Base-by-base conservation (phyloP, 2,888 invertebrate species). In the Oligia latruncula region DNA sequence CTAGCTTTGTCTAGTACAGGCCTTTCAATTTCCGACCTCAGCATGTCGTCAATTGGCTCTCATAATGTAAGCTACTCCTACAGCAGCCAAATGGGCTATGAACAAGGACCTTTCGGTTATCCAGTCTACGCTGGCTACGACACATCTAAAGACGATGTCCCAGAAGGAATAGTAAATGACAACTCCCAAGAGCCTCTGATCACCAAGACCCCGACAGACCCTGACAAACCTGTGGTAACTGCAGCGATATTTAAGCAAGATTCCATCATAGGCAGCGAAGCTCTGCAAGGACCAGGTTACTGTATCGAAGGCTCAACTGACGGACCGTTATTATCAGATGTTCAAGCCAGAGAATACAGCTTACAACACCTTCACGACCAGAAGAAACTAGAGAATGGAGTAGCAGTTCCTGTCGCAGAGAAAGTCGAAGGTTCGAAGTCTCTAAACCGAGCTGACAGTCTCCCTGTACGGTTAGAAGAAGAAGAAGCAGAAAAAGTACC, bases 11-110 rank as follows among this genome's bases (percentile, higher is more conserved):
- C 97, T 43, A 98, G 98, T 90, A 98, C 98, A 0, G 99, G 99
- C 0, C 97, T 99, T 4, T 98, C 98, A 9, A 98, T 98, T 91
- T 98, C 98, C 9, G 98, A 98, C 91, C 96, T 98, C 0, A 98
- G 98, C 91, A 97, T 98, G 91, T 98, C 98, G 29, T 98, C 98
- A 52, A 97, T 97, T 71, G 98, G 97, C 23, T 98, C 98, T 60
- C 98, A 98, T 78, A 98, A 98, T 92, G 98, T 98, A 23, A 98
- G 98, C 82, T 98, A 98, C 93, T 97, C 98, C 70, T 98, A 98
- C 92, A 98, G 98, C 77, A 98, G 98, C 92, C 98, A 98, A 94
- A 96, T 98, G 88, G 97, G 98, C 49, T 98, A 98, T 92, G 98
- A 98, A 78, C 97, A 98, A 88, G 98, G 98, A 64, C 97, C 97